Evolutionary conservation across 2,797 vertebrate species (phyloP).

Genomic region (Falco berigora): DNA sequence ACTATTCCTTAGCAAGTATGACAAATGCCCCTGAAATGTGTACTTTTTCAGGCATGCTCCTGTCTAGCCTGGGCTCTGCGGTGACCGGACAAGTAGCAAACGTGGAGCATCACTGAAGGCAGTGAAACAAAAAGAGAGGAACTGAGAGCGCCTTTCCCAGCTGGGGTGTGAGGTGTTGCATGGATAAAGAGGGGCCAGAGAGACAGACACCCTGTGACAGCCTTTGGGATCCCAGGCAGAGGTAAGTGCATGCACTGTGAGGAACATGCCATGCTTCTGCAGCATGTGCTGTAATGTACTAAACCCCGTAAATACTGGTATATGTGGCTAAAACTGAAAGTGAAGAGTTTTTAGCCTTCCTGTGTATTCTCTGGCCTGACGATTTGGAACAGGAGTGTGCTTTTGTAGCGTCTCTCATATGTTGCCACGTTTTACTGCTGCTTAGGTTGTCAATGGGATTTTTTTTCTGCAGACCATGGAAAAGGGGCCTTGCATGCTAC

Average conservation of each 20-base stretch:
- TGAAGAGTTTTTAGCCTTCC: neutral
- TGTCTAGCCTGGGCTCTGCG: neutral
- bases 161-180: neutral
- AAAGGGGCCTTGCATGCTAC: neutral
- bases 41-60: neutral
- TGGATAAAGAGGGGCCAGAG: neutral
- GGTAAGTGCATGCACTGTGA: fast-evolving
- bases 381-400: neutral
- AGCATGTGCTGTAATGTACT: neutral
- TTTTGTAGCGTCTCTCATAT: neutral
- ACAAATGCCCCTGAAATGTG: neutral
- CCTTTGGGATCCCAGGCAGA: neutral
- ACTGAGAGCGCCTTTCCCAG: neutral
- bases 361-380: neutral
- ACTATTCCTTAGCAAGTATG: neutral
- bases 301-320: neutral
- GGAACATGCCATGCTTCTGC: neutral
- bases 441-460: neutral
- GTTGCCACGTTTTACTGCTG: neutral
- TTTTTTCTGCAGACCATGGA: neutral
- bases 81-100: neutral
- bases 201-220: neutral
- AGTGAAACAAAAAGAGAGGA: neutral
- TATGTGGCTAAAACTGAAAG: neutral
- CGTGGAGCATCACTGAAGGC: neutral